These are phyloP conservation scores for Priocnemis perturbator DNA, from an alignment of 2,888 invertebrate species.

Conservation along the genomic window DNA sequence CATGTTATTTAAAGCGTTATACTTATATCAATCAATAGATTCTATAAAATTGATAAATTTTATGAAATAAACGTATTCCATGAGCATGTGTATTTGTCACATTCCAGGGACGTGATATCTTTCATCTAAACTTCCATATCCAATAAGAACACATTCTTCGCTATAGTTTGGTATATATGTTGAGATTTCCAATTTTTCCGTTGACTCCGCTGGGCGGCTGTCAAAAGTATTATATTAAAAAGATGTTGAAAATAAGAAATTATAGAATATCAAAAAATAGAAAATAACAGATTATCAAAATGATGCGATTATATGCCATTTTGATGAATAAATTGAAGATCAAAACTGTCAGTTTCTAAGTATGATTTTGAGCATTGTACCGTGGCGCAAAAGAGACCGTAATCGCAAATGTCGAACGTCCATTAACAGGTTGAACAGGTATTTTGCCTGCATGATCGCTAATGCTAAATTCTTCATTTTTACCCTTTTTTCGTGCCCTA, in stretches of 20 bases:
- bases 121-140: constrained; percentile 45
- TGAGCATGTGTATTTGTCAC: constrained; percentile 5
- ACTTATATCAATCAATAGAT: too few relatives aligned
- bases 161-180: constrained; percentile 21
- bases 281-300: too few relatives aligned
- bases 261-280: too few relatives aligned
- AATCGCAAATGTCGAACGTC: constrained; percentile 12
- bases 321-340: neutral
- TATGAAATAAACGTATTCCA: too few relatives aligned
- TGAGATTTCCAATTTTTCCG: constrained; percentile 40
- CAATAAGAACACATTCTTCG: constrained; percentile 42
- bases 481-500: constrained; percentile 17
- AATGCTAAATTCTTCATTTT: constrained; percentile 24
- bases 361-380: constrained; percentile 5
- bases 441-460: constrained; percentile 11
- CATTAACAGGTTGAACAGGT: neutral
- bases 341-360: neutral
- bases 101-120: constrained; percentile 22
- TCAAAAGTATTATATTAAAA: neutral
- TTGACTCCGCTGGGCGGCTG: constrained; percentile 22
- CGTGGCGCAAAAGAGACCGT: constrained; percentile 36
- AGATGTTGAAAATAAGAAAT: too few relatives aligned
- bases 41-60: too few relatives aligned
- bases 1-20: neutral
- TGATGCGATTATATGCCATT: too few relatives aligned